Evolutionary conservation across 1,140 invertebrate species (phyloP).

Genomic region (silkworm (Bombyx mori)): ASM3026992v2 NC_085116.1:8973501-8974000

Average conservation of each 20-base stretch:
- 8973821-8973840: no score
- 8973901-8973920: constrained; percentile 54
- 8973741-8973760: constrained; percentile 35
- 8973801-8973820: constrained; percentile 1
- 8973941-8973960: constrained; percentile 53
- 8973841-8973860: background rate
- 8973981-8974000: constrained; percentile 55
- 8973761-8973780: constrained; percentile 57
- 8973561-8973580: no score
- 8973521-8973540: no score
- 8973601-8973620: no score
- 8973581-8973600: no score
- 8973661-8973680: constrained; percentile 32
- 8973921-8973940: constrained; percentile 69
- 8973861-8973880: constrained; percentile 5
- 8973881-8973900: constrained; percentile 41
- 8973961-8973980: constrained; percentile 17
- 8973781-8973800: constrained; percentile 5
- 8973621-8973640: no score
- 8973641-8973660: constrained; percentile 9
- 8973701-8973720: constrained; percentile 44
- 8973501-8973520: no score
- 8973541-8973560: no score
- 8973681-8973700: constrained; percentile 43
- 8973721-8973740: constrained; percentile 29